Conservation (phyloP, 2,113 vertebrate species). For the Stictonetta naevosa region DNA sequence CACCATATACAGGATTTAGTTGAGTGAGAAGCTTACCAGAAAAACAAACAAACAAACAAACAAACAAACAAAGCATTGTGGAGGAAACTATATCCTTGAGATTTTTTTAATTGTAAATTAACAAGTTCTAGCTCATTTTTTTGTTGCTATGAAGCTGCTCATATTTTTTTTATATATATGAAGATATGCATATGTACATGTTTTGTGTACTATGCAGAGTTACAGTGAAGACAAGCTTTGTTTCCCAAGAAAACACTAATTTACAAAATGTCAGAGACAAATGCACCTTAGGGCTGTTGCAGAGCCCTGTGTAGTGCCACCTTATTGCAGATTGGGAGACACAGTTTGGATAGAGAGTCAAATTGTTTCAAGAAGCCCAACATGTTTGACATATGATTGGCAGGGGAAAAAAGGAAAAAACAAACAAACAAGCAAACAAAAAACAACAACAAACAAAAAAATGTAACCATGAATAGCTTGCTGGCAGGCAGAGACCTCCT, state of each 20-base stretch:
- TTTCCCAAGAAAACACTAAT: background rate
- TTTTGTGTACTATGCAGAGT: background rate
- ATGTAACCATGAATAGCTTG: background rate
- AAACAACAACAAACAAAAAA: too few relatives aligned
- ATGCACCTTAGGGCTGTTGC: background rate
- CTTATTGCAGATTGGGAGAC: background rate
- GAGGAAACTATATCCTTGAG: background rate
- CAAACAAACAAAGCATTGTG: too few relatives aligned
- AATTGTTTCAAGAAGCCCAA: background rate
- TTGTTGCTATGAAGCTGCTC: background rate
- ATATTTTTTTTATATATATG: too few relatives aligned
- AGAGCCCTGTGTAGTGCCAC: too few relatives aligned
- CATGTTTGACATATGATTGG: background rate
- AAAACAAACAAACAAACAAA: background rate
- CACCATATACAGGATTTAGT: background rate
- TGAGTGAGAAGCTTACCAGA: background rate
- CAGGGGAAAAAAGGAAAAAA: background rate
- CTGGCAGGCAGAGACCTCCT: background rate
- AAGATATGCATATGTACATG: background rate
- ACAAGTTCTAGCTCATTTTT: background rate
- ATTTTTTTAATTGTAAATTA: background rate
- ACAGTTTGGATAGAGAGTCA: background rate
- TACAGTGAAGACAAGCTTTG: background rate
- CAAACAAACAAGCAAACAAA: background rate
- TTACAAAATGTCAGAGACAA: background rate